Evolutionary conservation across 2,113 vertebrate genomes (phyloP), one percentile per base, ranked within the genome.

Genomic region (Delphinapterus leucas): DNA sequence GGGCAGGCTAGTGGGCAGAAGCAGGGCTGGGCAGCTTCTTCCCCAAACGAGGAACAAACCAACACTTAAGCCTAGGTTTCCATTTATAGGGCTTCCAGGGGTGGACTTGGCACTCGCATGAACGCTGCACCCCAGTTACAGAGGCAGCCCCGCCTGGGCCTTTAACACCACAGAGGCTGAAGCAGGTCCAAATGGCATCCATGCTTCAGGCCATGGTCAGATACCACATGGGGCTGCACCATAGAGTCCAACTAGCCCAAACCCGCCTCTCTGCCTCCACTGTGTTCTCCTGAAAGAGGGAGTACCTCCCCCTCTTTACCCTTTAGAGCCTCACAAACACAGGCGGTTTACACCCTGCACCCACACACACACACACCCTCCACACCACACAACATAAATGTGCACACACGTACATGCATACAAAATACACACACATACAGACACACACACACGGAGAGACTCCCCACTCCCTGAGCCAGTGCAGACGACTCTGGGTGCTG

Each of bases 41-140:
- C 90, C 83, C 49, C 5, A 79, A 86, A 79, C 38, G 26, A 68
- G 28, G 9, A 23, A 60, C 49, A 96, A 85, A 85, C 82, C 76
- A 71, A 5, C 41, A 15, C 68, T 11, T 79, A 89, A 93, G 81
- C 15, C 70, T 61, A 80, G 92, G 20, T 63, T 88, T 25, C 87
- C 82, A 73, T 96, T 95, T 95, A 97, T 76, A 93, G 88, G 82
- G 96, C 84, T 92, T 90, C 81, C 17, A 14, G 26, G 92, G 93
- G 89, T 31, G 86, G 91, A 88, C 31, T 92, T 13, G 31, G 38
- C 38, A 38, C 23, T 74, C 4, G 8, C 1, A 6, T 18, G 55
- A 93, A 68, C 2, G 3, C 58, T 33, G 8, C 58, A 79, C 28
- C 67, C 88, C 81, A 68, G 76, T 94, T 85, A 58, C 73, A 82